phyloP scores from a whole-genome alignment of 2,888 invertebrate species.

The Platycheirus rosarum region DNA sequence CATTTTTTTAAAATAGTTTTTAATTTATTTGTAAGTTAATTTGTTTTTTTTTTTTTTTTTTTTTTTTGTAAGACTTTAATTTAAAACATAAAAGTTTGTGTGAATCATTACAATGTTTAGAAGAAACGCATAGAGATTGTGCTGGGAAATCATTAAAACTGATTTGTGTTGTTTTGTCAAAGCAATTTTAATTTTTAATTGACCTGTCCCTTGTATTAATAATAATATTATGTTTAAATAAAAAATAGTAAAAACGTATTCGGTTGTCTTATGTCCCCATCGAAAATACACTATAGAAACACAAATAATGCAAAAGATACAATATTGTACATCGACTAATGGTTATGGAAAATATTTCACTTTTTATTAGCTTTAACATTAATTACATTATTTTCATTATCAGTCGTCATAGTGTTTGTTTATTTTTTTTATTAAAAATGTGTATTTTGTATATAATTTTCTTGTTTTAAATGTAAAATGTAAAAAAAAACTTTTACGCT shows the following conservation, averaged over 20 bases:
- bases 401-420: too few relatives aligned
- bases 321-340: constrained; percentile 77
- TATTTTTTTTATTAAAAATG: too few relatives aligned
- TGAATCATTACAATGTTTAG: constrained; percentile 29
- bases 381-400: too few relatives aligned
- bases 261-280: constrained; percentile 9
- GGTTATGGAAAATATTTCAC: neutral
- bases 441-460: too few relatives aligned
- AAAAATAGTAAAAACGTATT: constrained; percentile 7
- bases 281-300: constrained; percentile 13
- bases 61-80: constrained; percentile 21
- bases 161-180: constrained; percentile 72
- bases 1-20: constrained; percentile 35
- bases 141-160: constrained; percentile 27
- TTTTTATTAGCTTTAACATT: too few relatives aligned
- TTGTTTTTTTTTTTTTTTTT: constrained; percentile 14
- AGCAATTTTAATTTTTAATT: constrained; percentile 29
- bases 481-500: too few relatives aligned
- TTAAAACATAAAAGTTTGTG: constrained; percentile 45
- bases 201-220: constrained; percentile 23
- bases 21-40: constrained; percentile 2
- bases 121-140: constrained; percentile 39
- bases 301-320: too few relatives aligned
- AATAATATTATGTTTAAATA: neutral
- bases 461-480: too few relatives aligned